These are phyloP conservation scores for Porites lutea DNA, from an alignment of 64 coral and sea anemone species.

Conservation along the genomic window DNA sequence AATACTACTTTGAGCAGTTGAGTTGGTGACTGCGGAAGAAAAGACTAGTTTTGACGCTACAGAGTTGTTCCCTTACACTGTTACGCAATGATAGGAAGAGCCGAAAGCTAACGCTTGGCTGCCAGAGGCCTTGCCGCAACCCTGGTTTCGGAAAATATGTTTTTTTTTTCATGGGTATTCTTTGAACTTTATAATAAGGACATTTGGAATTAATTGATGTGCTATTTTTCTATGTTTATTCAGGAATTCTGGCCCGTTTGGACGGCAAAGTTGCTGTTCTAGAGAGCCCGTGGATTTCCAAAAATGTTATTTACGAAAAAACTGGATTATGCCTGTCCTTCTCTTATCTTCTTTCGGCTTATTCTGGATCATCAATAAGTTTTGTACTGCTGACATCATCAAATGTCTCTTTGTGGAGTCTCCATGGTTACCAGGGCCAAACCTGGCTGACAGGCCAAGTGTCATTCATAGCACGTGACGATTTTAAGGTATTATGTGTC, in stretches of 20 bases:
- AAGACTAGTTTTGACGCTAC: no score
- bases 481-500: conserved; percentile 17
- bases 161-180: no score
- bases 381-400: neutral
- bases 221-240: neutral
- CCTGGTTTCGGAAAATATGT: no score
- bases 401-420: conserved; percentile 35
- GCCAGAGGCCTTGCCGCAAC: no score
- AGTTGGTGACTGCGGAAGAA: no score
- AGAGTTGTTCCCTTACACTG: no score
- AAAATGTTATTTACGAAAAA: neutral
- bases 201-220: no score
- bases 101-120: no score
- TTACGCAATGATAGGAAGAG: no score
- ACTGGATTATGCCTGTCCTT: conserved; percentile 42
- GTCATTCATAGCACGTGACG: neutral
- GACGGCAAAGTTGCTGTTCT: conserved; percentile 2
- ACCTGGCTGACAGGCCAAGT: conserved; percentile 28
- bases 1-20: no score
- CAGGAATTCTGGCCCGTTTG: neutral
- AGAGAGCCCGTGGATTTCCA: conserved; percentile 36
- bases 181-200: no score
- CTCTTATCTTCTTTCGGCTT: conserved; percentile 31
- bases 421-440: conserved; percentile 6
- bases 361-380: conserved; percentile 8